Conservation (phyloP, 2,113 vertebrate genomes). For the Ammodytes marinus region DNA sequence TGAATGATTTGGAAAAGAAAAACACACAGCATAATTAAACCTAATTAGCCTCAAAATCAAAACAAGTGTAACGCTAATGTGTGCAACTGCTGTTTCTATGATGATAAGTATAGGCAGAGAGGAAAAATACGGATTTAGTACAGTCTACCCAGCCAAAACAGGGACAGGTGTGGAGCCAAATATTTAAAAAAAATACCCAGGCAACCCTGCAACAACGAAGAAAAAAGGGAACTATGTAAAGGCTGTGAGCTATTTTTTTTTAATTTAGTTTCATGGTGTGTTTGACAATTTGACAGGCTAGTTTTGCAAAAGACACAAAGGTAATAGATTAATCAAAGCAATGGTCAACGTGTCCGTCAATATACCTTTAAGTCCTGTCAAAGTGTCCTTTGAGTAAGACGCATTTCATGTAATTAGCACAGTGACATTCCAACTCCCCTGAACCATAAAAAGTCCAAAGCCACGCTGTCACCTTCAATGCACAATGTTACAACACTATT, state of each 20-base stretch:
- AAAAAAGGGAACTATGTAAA: background rate
- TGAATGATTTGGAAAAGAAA: background rate
- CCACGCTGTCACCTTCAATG: background rate
- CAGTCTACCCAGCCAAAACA: background rate
- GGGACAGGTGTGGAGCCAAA: constrained; percentile 24
- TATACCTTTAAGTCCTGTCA: constrained; percentile 17
- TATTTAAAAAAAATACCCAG: constrained; percentile 12
- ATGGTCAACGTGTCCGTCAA: constrained; percentile 31
- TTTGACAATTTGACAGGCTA: background rate
- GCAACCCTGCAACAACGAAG: background rate
- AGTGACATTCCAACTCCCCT: constrained; percentile 18
- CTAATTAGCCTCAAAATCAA: constrained; percentile 16
- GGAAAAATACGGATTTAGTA: background rate
- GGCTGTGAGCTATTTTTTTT: background rate
- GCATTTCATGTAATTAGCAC: constrained; percentile 31
- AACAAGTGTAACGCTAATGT: background rate
- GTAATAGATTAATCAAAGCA: constrained; percentile 16
- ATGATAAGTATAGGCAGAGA: constrained; percentile 22
- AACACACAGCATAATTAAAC: background rate
- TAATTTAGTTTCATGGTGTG: background rate
- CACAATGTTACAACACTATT: constrained; percentile 11
- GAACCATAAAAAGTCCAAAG: constrained; percentile 6
- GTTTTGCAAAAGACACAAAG: background rate
- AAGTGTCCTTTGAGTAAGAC: constrained; percentile 26
- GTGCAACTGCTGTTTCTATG: background rate